Evolutionary conservation across 1,140 invertebrate genomes (phyloP), one percentile per base, ranked within the genome.

Genomic region (Macrotrachela quadricornifera): DNA sequence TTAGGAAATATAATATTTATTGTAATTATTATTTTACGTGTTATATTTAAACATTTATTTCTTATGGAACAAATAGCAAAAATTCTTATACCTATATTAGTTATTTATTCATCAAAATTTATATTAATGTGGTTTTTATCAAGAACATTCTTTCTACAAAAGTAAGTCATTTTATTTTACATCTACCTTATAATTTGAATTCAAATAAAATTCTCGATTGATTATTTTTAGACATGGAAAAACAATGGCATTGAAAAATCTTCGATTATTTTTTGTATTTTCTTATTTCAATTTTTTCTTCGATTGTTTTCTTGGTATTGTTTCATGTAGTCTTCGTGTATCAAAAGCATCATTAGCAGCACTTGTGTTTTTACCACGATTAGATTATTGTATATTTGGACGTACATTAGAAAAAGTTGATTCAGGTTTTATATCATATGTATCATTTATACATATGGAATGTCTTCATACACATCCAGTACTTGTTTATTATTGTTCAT

Each of bases 241-340:
- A 46, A 18, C 21, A 18, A 49, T 54, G 42, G 18, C 30, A 3
- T 44, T 54, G 10, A 54, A 54, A 50, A 54, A 54, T 21, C 46
- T 36, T 9, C 48, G 46, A 39, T 38, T 36, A 13, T 49, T 47
- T 38, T 54, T 54, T 36, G 44, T 54, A 16, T 44, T 54, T 13
- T 49, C 41, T 36, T 45, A 54, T 50, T 54, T 54, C 47, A 54
- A 54, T 38, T 54, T 54, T 49, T 54, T 54, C 53, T 54, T 54
- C 17, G 53, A 54, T 37, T 54, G 53, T 37, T 54, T 54, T 49
- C 41, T 54, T 11, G 53, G 53, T 13, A 49, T 45, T 4, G 42
- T 54, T 54, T 40, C 48, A 14, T 54, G 53, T 43, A 42, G 48
- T 37, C 42, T 49, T 45, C 46, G 53, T 18, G 48, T 54, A 18